Evolutionary conservation across 2,888 invertebrate genomes (phyloP), one percentile per base, ranked within the genome.

Genomic region (Patella depressa): DNA sequence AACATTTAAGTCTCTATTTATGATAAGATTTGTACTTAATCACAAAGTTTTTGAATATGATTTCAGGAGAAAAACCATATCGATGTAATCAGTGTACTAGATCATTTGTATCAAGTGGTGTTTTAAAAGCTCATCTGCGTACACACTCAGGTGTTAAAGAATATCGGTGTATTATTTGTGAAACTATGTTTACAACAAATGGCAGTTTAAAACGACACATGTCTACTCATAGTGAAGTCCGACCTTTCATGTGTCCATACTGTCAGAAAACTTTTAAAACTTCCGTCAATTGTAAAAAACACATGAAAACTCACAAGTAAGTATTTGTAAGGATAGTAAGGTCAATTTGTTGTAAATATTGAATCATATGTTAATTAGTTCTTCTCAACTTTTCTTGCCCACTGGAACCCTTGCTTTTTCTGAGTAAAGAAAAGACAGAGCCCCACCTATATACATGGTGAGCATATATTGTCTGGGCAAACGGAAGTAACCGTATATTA

Each of bases 161-260:
- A 24, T 94, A 93, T 84, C 92, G 92, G 72, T 95, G 95, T 85
- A 92, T 93, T 72, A 93, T 95, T 53, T 95, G 95, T 88, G 93
- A 93, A 82, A 93, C 93, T 70, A 90, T 92, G 77, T 95, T 95
- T 85, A 93, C 94, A 1, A 94, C 94, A 0, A 94, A 94, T 87
- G 94, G 94, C 14, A 94, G 94, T 89, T 92, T 98, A 85, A 95
- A 94, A 87, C 93, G 97, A 73, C 98, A 98, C 90, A 93, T 95
- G 89, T 93, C 95, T 5, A 93, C 95, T 45, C 97, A 97, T 85
- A 91, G 90, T 77, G 90, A 90, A 69, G 86, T 88, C 24, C 82
- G 91, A 2, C 90, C 90, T 0, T 91, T 90, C 84, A 90, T 91
- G 90, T 94, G 94, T 88, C 94, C 94, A 0, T 94, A 94, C 87